Conservation (phyloP, 2,113 vertebrate species). For the Ophthalmolycus amberensis region DNA sequence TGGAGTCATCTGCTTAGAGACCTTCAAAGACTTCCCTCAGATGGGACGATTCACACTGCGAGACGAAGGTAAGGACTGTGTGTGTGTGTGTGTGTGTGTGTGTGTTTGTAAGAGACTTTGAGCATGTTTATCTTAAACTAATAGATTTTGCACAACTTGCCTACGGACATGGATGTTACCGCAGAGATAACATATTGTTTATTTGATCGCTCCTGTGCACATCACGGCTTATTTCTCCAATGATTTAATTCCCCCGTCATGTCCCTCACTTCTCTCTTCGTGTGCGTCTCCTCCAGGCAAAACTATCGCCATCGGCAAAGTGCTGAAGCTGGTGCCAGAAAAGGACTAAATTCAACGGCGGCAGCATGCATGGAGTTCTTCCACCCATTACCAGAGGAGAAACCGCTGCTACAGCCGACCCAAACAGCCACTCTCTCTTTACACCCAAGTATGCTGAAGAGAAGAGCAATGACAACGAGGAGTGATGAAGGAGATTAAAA, state of each 20-base stretch:
- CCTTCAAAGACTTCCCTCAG: slow-evolving; percentile 99
- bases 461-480: slow-evolving; percentile 54
- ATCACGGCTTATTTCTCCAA: neutral
- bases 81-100: neutral
- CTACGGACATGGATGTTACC: neutral
- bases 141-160: neutral
- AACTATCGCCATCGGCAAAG: slow-evolving; percentile 99
- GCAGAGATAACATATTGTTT: neutral
- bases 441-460: slow-evolving; percentile 87
- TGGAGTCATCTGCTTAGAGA: slow-evolving; percentile 98
- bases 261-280: neutral
- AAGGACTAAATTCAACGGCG: slow-evolving; percentile 93
- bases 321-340: slow-evolving; percentile 99
- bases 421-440: slow-evolving; percentile 89
- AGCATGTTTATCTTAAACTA: neutral
- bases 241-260: neutral
- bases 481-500: slow-evolving; percentile 59
- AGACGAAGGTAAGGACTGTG: slow-evolving; percentile 91
- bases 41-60: slow-evolving; percentile 98
- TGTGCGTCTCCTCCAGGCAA: slow-evolving; percentile 86
- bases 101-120: neutral
- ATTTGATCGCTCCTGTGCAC: neutral
- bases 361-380: slow-evolving; percentile 81
- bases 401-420: slow-evolving; percentile 89
- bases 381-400: slow-evolving; percentile 89